Evolutionary conservation across 2,113 vertebrate genomes (phyloP).

Genomic region (Campylomormyrus numenius): DNA sequence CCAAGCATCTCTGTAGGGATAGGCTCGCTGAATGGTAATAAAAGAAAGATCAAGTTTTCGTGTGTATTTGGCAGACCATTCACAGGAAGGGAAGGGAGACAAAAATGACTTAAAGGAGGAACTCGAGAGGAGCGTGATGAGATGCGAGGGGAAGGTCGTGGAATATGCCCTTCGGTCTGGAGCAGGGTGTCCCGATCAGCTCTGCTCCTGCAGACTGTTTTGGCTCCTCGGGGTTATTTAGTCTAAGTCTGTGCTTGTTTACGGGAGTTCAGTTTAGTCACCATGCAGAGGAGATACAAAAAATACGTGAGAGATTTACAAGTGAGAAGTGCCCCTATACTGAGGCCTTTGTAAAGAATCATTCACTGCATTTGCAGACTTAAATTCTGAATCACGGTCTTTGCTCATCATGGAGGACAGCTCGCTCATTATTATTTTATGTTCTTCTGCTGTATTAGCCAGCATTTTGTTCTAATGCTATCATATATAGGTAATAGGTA

Average conservation of each 20-base stretch:
- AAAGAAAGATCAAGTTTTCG: not conserved
- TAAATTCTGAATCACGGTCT: not conserved
- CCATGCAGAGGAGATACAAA: not conserved
- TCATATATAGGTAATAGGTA: not conserved
- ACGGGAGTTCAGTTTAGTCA: not conserved
- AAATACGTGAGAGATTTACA: not conserved
- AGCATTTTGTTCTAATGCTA: not conserved
- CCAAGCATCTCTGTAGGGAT: not conserved
- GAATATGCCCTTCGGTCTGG: not conserved
- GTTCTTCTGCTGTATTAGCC: not conserved
- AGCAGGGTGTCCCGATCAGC: not conserved
- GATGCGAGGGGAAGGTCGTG: not conserved
- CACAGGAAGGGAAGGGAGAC: not conserved
- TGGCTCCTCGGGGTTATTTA: not conserved
- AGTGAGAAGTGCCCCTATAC: not conserved
- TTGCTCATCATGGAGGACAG: not conserved
- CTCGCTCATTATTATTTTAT: not conserved
- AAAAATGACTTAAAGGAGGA: not conserved
- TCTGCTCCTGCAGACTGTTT: not conserved
- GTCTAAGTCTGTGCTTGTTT: not conserved
- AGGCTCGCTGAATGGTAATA: slow-evolving; percentile 13
- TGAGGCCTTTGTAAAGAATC: not conserved
- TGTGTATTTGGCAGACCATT: not conserved
- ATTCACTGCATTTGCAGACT: not conserved
- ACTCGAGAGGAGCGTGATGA: not conserved